Evolutionary conservation across 2,797 vertebrate genomes (phyloP).

Genomic region (Bryconaethiops microstoma): DNA sequence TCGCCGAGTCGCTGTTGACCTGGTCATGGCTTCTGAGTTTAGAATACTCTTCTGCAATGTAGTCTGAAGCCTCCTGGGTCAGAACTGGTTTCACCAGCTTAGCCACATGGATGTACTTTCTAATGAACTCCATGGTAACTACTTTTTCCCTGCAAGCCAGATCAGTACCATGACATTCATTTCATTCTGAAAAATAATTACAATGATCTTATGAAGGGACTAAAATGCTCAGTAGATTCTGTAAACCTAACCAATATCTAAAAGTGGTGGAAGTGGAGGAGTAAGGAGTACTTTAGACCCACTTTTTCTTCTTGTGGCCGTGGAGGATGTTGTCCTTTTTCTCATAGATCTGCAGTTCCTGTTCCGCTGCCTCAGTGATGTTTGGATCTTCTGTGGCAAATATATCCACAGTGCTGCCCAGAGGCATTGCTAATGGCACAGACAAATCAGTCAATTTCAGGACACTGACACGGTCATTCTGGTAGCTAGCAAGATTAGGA

Average conservation of each 20-base stretch:
- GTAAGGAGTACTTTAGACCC: not conserved
- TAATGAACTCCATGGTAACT: slow-evolving; percentile 70
- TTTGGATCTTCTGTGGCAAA: slow-evolving; percentile 69
- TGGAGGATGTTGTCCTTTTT: slow-evolving; percentile 67
- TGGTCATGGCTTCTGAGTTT: slow-evolving; percentile 69
- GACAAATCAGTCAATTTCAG: slow-evolving; percentile 6
- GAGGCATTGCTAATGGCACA: slow-evolving; percentile 60
- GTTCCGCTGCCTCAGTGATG: slow-evolving; percentile 60
- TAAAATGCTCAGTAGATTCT: too few species aligned
- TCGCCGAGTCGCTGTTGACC: slow-evolving; percentile 62
- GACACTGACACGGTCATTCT: not conserved
- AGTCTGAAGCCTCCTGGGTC: slow-evolving; percentile 66
- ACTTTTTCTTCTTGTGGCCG: slow-evolving; percentile 66
- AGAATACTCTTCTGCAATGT: slow-evolving; percentile 69
- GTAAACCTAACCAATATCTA: not conserved
- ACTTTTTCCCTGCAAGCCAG: slow-evolving; percentile 62
- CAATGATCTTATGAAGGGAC: too few species aligned
- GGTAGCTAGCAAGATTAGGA: not conserved
- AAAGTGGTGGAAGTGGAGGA: not conserved
- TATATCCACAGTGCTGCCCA: slow-evolving; percentile 68
- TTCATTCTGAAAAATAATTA: not conserved
- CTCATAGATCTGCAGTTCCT: slow-evolving; percentile 68
- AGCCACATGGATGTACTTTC: slow-evolving; percentile 70
- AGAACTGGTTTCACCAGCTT: slow-evolving; percentile 67
- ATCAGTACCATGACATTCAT: not conserved